Evolutionary conservation across 1,140 invertebrate genomes (phyloP).

Genomic region (Leguminivora glycinivorella): DNA sequence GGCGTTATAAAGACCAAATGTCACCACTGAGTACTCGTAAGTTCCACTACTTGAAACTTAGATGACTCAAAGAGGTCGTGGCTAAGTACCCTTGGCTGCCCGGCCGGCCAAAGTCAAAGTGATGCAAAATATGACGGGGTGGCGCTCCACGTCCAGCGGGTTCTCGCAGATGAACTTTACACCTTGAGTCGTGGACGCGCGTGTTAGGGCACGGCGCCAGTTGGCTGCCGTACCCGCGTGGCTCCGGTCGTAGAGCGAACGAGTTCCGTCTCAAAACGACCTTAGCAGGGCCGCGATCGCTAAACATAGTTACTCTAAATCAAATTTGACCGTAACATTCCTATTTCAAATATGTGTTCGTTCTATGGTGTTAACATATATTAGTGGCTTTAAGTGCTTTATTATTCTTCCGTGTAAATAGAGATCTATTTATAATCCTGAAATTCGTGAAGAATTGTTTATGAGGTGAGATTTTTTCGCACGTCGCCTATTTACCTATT

Average conservation of each 20-base stretch:
- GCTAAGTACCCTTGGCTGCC: neutral
- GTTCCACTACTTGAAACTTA: too few relatives aligned
- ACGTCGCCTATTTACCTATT: neutral
- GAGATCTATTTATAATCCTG: slow-evolving; percentile 18
- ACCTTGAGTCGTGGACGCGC: slow-evolving; percentile 37
- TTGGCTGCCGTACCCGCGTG: slow-evolving; percentile 62
- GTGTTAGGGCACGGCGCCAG: slow-evolving; percentile 71
- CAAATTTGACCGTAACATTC: neutral
- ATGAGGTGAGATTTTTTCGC: slow-evolving; percentile 25
- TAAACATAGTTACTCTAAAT: slow-evolving; percentile 5
- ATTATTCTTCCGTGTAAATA: slow-evolving; percentile 13
- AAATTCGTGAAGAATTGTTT: slow-evolving; percentile 20
- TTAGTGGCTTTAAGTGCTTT: neutral
- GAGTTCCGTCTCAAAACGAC: slow-evolving; percentile 46
- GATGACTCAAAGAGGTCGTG: too few relatives aligned
- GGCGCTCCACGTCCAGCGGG: neutral
- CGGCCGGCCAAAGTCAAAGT: neutral
- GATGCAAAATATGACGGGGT: slow-evolving; percentile 4
- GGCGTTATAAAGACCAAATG: too few relatives aligned
- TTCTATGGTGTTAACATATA: neutral
- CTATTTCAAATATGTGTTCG: slow-evolving; percentile 15
- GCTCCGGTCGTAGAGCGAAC: slow-evolving; percentile 50
- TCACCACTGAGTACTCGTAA: too few relatives aligned
- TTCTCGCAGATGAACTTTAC: slow-evolving; percentile 27
- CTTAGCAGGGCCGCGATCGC: slow-evolving; percentile 39